Conservation (phyloP, 2,113 vertebrate genomes). For the Salminus brasiliensis region DNA sequence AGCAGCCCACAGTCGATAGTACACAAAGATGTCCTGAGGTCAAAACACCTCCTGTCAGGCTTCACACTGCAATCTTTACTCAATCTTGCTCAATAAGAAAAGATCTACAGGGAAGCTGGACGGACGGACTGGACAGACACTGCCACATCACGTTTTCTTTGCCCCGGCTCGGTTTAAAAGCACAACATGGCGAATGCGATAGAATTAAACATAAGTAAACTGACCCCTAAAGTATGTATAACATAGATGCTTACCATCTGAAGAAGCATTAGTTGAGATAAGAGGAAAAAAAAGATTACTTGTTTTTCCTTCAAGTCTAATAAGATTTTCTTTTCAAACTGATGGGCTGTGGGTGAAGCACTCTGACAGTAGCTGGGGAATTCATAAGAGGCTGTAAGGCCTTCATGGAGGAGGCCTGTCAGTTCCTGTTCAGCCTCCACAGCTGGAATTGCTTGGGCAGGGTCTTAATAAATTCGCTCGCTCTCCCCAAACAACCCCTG, state of each 20-base stretch:
- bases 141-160: neutral
- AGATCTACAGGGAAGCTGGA: neutral
- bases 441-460: slow-evolving; percentile 36
- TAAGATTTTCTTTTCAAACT: slow-evolving; percentile 23
- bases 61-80: neutral
- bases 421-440: slow-evolving; percentile 37
- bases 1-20: neutral
- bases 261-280: neutral
- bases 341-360: slow-evolving; percentile 24
- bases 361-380: slow-evolving; percentile 42
- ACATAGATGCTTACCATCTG: neutral
- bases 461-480: slow-evolving; percentile 35
- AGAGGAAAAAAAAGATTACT: neutral
- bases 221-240: neutral
- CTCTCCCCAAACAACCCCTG: slow-evolving; percentile 40
- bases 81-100: neutral
- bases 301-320: slow-evolving; percentile 27
- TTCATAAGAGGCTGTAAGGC: slow-evolving; percentile 30
- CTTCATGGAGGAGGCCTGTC: slow-evolving; percentile 37
- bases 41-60: neutral
- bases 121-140: neutral
- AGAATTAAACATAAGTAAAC: too few species aligned
- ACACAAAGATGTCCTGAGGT: neutral
- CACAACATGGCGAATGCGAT: too few species aligned
- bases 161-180: too few species aligned